phyloP scores from a whole-genome alignment of 1,140 invertebrate genomes.

The Meloidogyne floridensis region DNA sequence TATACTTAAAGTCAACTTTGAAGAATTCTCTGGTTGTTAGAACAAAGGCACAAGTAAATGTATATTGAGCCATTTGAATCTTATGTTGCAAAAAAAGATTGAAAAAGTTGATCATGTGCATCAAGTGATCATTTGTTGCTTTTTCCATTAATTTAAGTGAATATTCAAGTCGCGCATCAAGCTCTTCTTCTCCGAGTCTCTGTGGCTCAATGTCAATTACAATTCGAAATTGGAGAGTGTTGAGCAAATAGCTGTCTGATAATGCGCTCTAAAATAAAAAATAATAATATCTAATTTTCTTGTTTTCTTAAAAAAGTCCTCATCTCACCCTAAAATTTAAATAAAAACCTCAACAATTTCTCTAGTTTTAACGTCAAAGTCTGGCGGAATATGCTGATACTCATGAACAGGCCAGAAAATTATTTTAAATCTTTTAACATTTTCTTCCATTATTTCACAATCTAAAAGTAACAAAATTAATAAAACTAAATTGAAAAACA shows the following conservation, averaged over 20 bases:
- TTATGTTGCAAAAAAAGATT: slow-evolving; percentile 22
- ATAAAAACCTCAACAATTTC: slow-evolving; percentile 31
- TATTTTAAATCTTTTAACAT: slow-evolving; percentile 35
- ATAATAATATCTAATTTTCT: background rate
- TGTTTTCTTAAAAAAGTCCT: too few relatives aligned
- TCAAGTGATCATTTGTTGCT: slow-evolving; percentile 23
- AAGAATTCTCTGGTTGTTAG: slow-evolving; percentile 33
- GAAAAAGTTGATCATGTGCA: slow-evolving; percentile 37
- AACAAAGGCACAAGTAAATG: slow-evolving; percentile 29
- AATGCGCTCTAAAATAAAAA: slow-evolving; percentile 31
- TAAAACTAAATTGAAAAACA: too few relatives aligned
- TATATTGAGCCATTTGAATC: background rate
- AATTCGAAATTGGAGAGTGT: slow-evolving; percentile 30
- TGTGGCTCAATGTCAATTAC: slow-evolving; percentile 19
- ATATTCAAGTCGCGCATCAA: slow-evolving; percentile 38
- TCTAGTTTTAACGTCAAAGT: slow-evolving; percentile 30
- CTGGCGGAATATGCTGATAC: slow-evolving; percentile 21
- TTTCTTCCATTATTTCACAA: slow-evolving; percentile 14
- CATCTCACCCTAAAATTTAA: background rate
- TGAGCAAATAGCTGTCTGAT: slow-evolving; percentile 12
- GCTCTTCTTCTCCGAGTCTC: slow-evolving; percentile 36
- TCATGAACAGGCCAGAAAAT: slow-evolving; percentile 37
- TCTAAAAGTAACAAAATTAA: background rate
- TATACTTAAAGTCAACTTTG: slow-evolving; percentile 33
- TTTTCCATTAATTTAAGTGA: slow-evolving; percentile 21